Evolutionary conservation across 2,888 invertebrate species (phyloP).

Genomic region (Esperia sulphurella): DNA sequence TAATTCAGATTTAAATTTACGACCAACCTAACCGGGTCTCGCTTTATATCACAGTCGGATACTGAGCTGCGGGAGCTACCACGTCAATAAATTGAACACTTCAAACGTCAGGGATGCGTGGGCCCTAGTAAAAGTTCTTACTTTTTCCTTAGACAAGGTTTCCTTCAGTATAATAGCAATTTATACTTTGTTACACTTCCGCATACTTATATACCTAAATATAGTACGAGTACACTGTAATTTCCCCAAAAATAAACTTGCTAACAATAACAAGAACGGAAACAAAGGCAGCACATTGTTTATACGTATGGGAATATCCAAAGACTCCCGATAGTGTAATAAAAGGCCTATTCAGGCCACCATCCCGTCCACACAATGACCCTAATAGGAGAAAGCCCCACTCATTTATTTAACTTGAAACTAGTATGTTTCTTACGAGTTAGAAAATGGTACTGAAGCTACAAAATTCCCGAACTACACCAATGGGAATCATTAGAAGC

Average conservation of each 20-base stretch:
- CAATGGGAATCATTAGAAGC: too few relatives aligned
- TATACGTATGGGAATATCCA: conserved; percentile 21
- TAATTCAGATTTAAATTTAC: too few relatives aligned
- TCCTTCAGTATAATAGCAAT: too few relatives aligned
- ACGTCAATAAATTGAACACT: too few relatives aligned
- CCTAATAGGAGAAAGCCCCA: conserved; percentile 24
- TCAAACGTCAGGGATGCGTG: too few relatives aligned
- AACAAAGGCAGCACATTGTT: conserved; percentile 30
- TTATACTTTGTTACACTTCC: too few relatives aligned
- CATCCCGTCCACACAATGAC: conserved; percentile 19
- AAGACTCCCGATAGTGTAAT: conserved; percentile 41
- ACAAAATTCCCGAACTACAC: not conserved
- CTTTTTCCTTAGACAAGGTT: too few relatives aligned
- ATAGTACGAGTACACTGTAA: conserved; percentile 9
- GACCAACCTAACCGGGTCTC: too few relatives aligned
- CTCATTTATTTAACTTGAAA: conserved; percentile 8
- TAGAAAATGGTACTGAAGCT: not conserved
- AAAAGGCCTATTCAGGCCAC: conserved; percentile 37
- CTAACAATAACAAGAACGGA: conserved; percentile 19
- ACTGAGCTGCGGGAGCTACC: too few relatives aligned
- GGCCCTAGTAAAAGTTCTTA: too few relatives aligned
- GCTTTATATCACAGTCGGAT: too few relatives aligned
- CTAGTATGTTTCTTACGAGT: not conserved
- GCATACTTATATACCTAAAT: too few relatives aligned
- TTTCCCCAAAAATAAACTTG: conserved; percentile 31